These are phyloP conservation scores for Naja naja DNA, from an alignment of 2,113 vertebrate genomes.

Conservation along the genomic window DNA sequence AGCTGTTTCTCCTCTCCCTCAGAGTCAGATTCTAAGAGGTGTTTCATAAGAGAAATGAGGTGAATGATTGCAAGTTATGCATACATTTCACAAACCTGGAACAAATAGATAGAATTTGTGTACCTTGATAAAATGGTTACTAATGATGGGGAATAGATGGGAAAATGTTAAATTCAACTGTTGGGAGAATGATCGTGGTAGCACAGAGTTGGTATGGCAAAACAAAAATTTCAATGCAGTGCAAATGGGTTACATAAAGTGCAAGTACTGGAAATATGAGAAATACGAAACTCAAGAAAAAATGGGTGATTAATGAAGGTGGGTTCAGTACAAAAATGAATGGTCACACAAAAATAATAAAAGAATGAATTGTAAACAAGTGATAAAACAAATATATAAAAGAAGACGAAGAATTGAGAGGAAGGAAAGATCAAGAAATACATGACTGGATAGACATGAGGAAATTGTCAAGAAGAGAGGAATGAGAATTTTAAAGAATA, in stretches of 20 bases:
- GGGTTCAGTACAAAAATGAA: not conserved
- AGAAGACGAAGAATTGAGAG: not conserved
- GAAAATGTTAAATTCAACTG: not conserved
- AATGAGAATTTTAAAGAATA: not conserved
- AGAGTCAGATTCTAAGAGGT: not conserved
- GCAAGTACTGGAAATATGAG: not conserved
- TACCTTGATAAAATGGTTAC: not conserved
- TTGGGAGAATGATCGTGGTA: not conserved
- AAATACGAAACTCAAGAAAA: not conserved
- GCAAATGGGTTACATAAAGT: not conserved
- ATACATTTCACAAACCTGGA: not conserved
- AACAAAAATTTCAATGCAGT: not conserved
- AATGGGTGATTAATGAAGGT: not conserved
- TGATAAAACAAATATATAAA: not conserved
- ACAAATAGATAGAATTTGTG: not conserved
- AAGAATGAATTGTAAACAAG: not conserved
- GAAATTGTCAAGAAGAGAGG: not conserved
- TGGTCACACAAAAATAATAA: not conserved
- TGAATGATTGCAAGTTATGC: not conserved
- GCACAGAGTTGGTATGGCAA: not conserved
- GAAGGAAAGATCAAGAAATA: not conserved
- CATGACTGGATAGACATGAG: not conserved
- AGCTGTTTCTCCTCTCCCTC: too few relatives aligned
- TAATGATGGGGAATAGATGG: not conserved
- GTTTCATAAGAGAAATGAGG: not conserved